Conservation (phyloP, 2,888 invertebrate genomes). For the Dyspetes luteomarginatus region DNA sequence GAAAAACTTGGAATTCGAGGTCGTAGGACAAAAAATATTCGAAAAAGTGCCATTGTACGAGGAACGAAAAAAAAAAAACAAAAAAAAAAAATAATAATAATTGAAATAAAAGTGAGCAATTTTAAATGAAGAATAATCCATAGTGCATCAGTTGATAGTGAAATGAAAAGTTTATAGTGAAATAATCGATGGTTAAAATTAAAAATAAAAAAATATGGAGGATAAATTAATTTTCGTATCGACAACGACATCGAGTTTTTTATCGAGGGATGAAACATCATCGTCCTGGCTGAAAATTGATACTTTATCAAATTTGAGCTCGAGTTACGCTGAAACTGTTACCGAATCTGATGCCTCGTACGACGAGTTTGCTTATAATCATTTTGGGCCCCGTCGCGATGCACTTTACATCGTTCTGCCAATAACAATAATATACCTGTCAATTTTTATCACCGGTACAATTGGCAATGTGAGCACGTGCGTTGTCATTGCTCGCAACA, state of each 20-base stretch:
- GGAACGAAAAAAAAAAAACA: background rate
- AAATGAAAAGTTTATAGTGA: background rate
- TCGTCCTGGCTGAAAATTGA: constrained; percentile 24
- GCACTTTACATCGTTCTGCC: constrained; percentile 83
- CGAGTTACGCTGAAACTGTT: constrained; percentile 1
- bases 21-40: background rate
- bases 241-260: background rate
- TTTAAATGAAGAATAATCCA: background rate
- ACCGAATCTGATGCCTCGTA: background rate
- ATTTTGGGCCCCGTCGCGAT: constrained; percentile 77
- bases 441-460: constrained; percentile 86
- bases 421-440: constrained; percentile 85
- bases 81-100: background rate
- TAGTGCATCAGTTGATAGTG: no score
- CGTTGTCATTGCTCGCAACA: constrained; percentile 86
- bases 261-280: constrained; percentile 5
- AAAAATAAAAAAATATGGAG: constrained; percentile 42
- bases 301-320: constrained; percentile 24
- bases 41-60: background rate
- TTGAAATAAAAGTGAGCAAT: background rate
- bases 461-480: constrained; percentile 87
- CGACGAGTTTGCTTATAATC: constrained; percentile 14
- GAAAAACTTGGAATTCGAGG: background rate
- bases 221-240: background rate
- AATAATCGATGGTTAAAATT: background rate